Evolutionary conservation across 2,113 vertebrate genomes (phyloP), one percentile per base, ranked within the genome.

Genomic region (Austrofundulus limnaeus): DNA sequence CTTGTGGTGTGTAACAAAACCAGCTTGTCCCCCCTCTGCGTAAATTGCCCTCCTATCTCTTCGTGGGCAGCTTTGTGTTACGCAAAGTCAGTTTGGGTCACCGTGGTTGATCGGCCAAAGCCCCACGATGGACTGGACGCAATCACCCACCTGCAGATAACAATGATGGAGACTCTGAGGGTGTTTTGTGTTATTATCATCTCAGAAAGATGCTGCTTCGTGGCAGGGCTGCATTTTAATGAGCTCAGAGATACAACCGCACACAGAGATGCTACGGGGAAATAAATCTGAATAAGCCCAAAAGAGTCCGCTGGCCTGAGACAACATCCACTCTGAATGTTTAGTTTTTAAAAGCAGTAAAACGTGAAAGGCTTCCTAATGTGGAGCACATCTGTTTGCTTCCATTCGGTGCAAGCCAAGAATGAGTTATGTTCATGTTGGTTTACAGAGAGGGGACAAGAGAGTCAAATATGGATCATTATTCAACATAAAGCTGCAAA

Each of bases 141-240:
- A 77, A 82, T 80, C 77, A 85, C 52, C 82, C 80, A 87, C 85
- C 78, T 87, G 78, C 74, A 84, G 78, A 73, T 78, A 67, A 83
- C 75, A 71, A 75, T 75, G 65, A 79, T 72, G 58, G 61, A 70
- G 56, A 61, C 63, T 76, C 61, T 14, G 43, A 77, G 63, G 66
- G 65, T 66, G 61, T 76, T n/a, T 78, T 75, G 58, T 68, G 64
- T 75, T 86, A 81, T 87, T 73, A 86, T 79, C 72, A 61, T 73
- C 82, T 79, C 67, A 57, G 72, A 66, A 78, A 79, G 47, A 81
- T 63, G 70, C 34, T 73, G 61, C 66, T 80, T 80, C 51, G 43
- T 39, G 48, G 52, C 42, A 2, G 67, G 85, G 71, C 58, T 70
- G 73, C 56, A 81, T 83, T 63, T 75, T 81, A 83, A 80, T 78